Conservation (phyloP, 2,797 vertebrate species). For the Apogon talboti region DNA sequence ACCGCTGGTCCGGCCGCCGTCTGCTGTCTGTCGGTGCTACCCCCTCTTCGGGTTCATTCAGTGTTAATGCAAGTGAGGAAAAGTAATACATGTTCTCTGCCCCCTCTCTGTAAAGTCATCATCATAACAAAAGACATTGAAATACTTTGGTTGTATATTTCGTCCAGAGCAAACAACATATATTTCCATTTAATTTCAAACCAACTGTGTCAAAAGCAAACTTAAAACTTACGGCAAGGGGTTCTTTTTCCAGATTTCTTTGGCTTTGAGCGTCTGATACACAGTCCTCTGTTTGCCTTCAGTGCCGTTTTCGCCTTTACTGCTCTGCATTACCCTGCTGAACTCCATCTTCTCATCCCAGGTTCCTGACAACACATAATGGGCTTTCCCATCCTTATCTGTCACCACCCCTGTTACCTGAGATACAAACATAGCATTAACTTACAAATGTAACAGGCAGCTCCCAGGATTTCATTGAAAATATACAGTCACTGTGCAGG, state of each 20-base stretch:
- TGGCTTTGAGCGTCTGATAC: slow-evolving; percentile 87
- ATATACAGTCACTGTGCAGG: too few relatives aligned
- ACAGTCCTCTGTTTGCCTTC: slow-evolving; percentile 89
- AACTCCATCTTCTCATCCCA: slow-evolving; percentile 99
- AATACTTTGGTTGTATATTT: not conserved
- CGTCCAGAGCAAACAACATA: too few relatives aligned
- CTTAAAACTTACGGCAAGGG: slow-evolving; percentile 89
- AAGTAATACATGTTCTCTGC: slow-evolving; percentile 98
- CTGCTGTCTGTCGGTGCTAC: slow-evolving; percentile 94
- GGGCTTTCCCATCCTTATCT: slow-evolving; percentile 90
- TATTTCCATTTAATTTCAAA: not conserved
- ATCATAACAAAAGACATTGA: not conserved
- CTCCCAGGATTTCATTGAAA: too few relatives aligned
- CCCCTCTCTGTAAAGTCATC: slow-evolving; percentile 85
- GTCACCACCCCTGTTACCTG: slow-evolving; percentile 96
- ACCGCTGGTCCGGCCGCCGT: slow-evolving; percentile 90
- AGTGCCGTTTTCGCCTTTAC: slow-evolving; percentile 86
- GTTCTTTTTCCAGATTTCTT: slow-evolving; percentile 94
- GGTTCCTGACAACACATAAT: slow-evolving; percentile 92
- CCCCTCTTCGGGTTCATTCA: slow-evolving; percentile 90
- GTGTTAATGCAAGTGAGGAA: slow-evolving; percentile 92
- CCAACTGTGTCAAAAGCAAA: not conserved
- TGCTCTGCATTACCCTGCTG: slow-evolving; percentile 87
- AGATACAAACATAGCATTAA: slow-evolving; percentile 15
- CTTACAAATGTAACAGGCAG: not conserved